A percentile compares a stretch with the other conserved stretches of the same genome.
phyloP scores from a whole-genome alignment of 1,140 invertebrate genomes.

The Papilio xuthus region DNA sequence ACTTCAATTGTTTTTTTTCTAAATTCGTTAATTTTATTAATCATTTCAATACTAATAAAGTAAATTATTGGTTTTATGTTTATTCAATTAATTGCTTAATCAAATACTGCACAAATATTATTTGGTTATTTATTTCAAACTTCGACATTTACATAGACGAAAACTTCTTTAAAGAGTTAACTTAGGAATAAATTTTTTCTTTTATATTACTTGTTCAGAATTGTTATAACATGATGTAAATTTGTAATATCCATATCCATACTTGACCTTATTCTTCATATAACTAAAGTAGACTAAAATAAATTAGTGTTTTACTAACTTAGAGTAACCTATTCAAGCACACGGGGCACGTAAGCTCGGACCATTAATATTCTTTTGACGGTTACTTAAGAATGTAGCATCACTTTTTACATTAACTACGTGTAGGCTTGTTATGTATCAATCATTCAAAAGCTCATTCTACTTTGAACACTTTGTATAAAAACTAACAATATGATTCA shows the following conservation, averaged over 20 bases:
- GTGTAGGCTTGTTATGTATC: neutral
- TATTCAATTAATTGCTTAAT: neutral
- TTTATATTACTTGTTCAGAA: neutral
- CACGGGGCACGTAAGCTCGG: neutral
- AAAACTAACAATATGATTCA: neutral
- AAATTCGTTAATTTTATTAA: neutral
- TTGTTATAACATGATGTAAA: neutral
- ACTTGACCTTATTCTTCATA: neutral
- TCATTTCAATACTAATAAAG: neutral
- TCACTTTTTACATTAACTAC: slow-evolving; percentile 2
- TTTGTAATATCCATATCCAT: neutral
- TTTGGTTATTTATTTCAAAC: neutral
- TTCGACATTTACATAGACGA: neutral
- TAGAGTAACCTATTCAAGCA: neutral
- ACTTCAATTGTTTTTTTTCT: neutral
- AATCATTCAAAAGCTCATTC: slow-evolving; percentile 7
- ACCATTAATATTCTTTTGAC: slow-evolving; percentile 12
- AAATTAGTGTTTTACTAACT: neutral
- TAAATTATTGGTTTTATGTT: neutral
- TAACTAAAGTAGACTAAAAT: neutral
- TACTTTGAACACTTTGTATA: neutral
- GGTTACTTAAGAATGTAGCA: neutral
- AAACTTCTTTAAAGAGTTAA: no score
- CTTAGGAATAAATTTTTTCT: no score
- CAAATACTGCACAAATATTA: neutral